Conservation (phyloP, 1,140 invertebrate species). For the Coelopa frigida region DNA sequence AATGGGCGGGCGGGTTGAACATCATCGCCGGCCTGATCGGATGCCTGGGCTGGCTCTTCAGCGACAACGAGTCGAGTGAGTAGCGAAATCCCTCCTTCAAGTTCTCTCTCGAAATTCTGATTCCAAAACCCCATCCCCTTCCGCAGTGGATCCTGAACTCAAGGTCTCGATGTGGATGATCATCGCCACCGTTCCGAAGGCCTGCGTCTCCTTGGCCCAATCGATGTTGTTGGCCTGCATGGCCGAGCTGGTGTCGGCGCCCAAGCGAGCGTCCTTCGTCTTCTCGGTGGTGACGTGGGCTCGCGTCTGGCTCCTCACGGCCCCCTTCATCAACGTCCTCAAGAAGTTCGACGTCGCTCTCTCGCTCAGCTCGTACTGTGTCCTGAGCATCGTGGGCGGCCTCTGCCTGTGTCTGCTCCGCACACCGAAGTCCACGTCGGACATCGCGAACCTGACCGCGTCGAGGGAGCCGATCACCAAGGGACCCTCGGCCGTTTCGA, state of each 20-base stretch:
- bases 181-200: slow-evolving; percentile 37
- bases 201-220: slow-evolving; percentile 35
- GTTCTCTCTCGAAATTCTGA: no score
- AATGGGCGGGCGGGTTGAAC: slow-evolving; percentile 40
- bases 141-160: slow-evolving; percentile 34
- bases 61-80: no score
- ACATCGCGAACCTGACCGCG: no score
- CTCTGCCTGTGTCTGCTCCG: slow-evolving; percentile 34
- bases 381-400: slow-evolving; percentile 35
- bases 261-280: slow-evolving; percentile 35
- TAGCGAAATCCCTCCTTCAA: no score
- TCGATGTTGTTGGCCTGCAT: slow-evolving; percentile 41
- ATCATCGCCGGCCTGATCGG: slow-evolving; percentile 42
- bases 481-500: slow-evolving; percentile 30
- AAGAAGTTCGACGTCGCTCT: slow-evolving; percentile 33
- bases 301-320: slow-evolving; percentile 33
- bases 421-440: no score
- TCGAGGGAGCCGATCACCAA: slow-evolving; percentile 17
- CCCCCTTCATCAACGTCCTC: slow-evolving; percentile 40
- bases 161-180: slow-evolving; percentile 41
- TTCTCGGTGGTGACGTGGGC: slow-evolving; percentile 42
- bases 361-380: slow-evolving; percentile 32
- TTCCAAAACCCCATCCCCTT: no score
- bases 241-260: slow-evolving; percentile 32
- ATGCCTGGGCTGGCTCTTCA: slow-evolving; percentile 37